phyloP scores from a whole-genome alignment of 2,888 invertebrate genomes.

The Pristionchus exspectatus region DNA sequence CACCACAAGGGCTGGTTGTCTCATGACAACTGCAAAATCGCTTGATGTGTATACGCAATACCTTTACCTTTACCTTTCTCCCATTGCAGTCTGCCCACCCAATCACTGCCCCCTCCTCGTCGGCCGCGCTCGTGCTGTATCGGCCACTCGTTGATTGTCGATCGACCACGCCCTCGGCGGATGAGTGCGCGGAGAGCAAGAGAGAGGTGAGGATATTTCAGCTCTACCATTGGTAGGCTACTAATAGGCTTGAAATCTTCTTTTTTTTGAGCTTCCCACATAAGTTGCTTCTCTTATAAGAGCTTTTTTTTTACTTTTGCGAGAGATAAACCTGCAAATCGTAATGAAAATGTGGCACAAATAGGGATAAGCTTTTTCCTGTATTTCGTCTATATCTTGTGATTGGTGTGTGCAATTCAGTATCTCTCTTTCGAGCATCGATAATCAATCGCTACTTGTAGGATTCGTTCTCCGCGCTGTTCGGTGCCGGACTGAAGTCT shows the following conservation, averaged over 20 bases:
- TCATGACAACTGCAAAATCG: no score
- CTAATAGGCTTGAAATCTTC: no score
- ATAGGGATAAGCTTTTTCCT: no score
- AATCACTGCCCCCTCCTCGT: slow-evolving; percentile 31
- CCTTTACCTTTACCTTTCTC: neutral
- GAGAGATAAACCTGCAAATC: neutral
- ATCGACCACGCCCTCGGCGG: slow-evolving; percentile 53
- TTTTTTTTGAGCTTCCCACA: no score
- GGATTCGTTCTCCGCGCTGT: slow-evolving; percentile 53
- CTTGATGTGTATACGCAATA: no score
- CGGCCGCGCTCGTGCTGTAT: slow-evolving; percentile 71
- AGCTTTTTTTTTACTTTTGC: no score
- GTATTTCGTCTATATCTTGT: no score
- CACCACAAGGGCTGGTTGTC: no score
- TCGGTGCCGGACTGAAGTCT: slow-evolving; percentile 56
- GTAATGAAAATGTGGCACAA: neutral
- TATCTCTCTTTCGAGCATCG: neutral
- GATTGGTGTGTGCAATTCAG: no score
- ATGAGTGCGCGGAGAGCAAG: neutral
- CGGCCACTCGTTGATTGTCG: slow-evolving; percentile 73
- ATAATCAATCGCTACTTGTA: slow-evolving; percentile 6
- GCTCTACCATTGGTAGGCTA: no score
- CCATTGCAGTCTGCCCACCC: neutral
- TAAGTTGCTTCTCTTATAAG: no score
- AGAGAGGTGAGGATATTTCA: neutral